Percentiles rank a stretch among this genome's conserved stretches.
Conservation (phyloP, 2,888 invertebrate species). For the Cryptocheilus praepositus region DNA sequence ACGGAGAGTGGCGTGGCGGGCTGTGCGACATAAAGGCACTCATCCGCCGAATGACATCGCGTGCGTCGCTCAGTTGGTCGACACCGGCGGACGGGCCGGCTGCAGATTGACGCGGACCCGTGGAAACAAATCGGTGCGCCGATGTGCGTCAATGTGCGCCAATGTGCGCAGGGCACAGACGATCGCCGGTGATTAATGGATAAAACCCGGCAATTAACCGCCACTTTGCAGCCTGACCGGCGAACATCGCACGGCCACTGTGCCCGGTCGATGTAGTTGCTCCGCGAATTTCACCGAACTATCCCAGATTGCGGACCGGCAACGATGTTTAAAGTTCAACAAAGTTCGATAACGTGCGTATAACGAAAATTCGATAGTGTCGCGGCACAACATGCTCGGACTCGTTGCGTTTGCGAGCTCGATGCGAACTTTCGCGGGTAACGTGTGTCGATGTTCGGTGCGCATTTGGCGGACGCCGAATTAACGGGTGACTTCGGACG, state of each 20-base stretch:
- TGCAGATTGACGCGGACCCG: background rate
- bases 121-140: conserved; percentile 13
- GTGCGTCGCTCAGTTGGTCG: background rate
- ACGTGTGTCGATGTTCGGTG: no score
- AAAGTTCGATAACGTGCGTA: conserved; percentile 7
- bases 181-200: conserved; percentile 28
- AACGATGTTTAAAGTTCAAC: conserved; percentile 6
- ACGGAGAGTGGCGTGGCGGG: no score
- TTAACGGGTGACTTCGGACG: no score
- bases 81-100: background rate
- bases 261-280: background rate
- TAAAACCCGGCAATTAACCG: conserved; percentile 34
- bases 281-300: background rate
- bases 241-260: conserved; percentile 4
- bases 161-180: background rate
- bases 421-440: no score
- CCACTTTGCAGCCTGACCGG: conserved; percentile 27
- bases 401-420: no score
- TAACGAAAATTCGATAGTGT: conserved; percentile 7
- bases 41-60: no score
- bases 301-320: background rate
- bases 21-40: background rate
- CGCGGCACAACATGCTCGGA: no score
- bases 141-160: background rate
- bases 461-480: no score